Conservation (phyloP, 2,888 invertebrate species). For the Willowsia nigromaculata region DNA sequence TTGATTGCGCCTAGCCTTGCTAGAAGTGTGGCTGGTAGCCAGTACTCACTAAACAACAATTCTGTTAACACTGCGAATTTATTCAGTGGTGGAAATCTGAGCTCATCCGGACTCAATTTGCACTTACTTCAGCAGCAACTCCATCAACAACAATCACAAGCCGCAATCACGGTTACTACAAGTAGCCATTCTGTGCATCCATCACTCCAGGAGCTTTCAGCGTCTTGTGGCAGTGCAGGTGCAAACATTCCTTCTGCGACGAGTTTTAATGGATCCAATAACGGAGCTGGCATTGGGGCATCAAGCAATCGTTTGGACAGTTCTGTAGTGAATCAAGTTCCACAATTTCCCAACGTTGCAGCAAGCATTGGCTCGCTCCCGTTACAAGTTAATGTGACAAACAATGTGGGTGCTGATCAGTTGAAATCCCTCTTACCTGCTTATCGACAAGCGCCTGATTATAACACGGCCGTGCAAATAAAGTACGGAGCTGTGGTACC, state of each 20-base stretch:
- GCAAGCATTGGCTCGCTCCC: constrained; percentile 33
- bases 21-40: constrained; percentile 73
- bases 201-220: constrained; percentile 69
- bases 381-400: constrained; percentile 22
- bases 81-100: constrained; percentile 64
- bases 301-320: constrained; percentile 30
- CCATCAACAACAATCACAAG: constrained; percentile 71
- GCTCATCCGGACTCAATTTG: constrained; percentile 74
- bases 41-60: constrained; percentile 76
- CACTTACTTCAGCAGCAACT: constrained; percentile 72
- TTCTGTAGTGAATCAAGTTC: constrained; percentile 2
- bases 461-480: constrained; percentile 87
- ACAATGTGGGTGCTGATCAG: constrained; percentile 40
- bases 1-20: constrained; percentile 71
- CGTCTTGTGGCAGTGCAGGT: constrained; percentile 7
- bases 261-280: constrained; percentile 12
- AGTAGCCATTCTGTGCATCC: constrained; percentile 74
- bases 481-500: constrained; percentile 81
- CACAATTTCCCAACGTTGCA: constrained; percentile 34
- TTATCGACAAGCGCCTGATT: constrained; percentile 95
- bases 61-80: constrained; percentile 54
- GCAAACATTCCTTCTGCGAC: neutral
- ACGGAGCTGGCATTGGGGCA: neutral
- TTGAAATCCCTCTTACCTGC: constrained; percentile 86
- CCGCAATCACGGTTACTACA: constrained; percentile 20